phyloP scores from a whole-genome alignment of 1,140 invertebrate species.

The Cecropterus lyciades region DNA sequence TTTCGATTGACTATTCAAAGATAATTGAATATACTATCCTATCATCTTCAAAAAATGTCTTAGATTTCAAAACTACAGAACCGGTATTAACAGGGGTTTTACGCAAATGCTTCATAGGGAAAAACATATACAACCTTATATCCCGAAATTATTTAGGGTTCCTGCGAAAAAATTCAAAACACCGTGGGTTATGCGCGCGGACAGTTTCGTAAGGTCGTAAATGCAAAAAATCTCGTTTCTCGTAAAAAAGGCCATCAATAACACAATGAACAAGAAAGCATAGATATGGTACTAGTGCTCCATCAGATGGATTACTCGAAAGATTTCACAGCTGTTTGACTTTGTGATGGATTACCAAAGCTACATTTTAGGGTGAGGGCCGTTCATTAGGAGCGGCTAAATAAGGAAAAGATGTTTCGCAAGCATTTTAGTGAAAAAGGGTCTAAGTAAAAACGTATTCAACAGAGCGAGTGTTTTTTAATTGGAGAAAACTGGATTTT shows the following conservation, averaged over 20 bases:
- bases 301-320: conserved; percentile 44
- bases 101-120: too few relatives aligned
- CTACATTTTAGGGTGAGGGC: conserved; percentile 39
- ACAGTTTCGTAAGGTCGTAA: too few relatives aligned
- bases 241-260: conserved; percentile 19
- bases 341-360: conserved; percentile 52
- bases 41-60: too few relatives aligned
- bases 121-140: too few relatives aligned
- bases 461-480: conserved; percentile 4
- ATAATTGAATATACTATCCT: too few relatives aligned
- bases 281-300: conserved; percentile 2
- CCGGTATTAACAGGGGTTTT: too few relatives aligned
- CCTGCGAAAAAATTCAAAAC: too few relatives aligned
- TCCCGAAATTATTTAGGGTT: too few relatives aligned
- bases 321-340: conserved; percentile 57
- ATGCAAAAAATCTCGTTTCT: too few relatives aligned
- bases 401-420: conserved; percentile 21
- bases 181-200: too few relatives aligned
- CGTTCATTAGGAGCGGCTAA: conserved; percentile 37
- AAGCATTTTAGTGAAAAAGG: conserved; percentile 1
- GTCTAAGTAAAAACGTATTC: conserved; percentile 5
- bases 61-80: too few relatives aligned
- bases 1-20: too few relatives aligned
- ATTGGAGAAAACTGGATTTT: not conserved
- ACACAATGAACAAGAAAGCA: conserved; percentile 17